These are phyloP conservation scores for Gasterosteus nipponicus DNA, from an alignment of 2,113 vertebrate species.

Conservation along the genomic window DNA sequence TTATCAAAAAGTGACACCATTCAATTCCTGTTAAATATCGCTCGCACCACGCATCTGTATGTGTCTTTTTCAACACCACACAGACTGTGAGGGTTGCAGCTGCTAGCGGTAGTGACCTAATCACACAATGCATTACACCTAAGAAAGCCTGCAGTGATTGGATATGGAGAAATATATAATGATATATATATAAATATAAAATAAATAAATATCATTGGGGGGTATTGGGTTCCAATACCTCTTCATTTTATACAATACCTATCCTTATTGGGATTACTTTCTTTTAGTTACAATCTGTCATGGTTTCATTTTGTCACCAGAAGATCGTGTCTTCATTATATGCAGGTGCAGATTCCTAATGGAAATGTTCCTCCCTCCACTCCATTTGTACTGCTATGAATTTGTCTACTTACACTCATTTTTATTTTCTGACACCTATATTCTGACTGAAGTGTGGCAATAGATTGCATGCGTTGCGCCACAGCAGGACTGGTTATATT, in stretches of 20 bases:
- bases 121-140: not conserved
- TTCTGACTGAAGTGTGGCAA: constrained; percentile 20
- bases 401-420: constrained; percentile 6
- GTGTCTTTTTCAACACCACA: not conserved
- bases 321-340: constrained; percentile 3
- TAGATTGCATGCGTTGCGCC: constrained; percentile 24
- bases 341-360: constrained; percentile 8
- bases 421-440: constrained; percentile 41
- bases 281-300: not conserved
- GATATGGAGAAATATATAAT: not conserved
- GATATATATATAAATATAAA: not conserved
- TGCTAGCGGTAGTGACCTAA: not conserved
- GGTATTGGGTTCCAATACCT: not conserved
- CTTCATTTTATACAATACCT: not conserved
- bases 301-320: constrained; percentile 18
- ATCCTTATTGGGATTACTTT: not conserved
- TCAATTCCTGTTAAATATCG: not conserved
- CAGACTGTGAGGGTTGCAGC: not conserved
- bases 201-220: too few relatives aligned
- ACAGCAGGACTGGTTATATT: constrained; percentile 50
- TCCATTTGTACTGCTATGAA: constrained; percentile 37
- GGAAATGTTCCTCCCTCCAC: constrained; percentile 14
- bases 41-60: not conserved
- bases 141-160: not conserved
- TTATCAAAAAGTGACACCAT: not conserved